Base-by-base conservation (phyloP, 2,797 vertebrate species). In the Melanotaenia pygmaea region DNA sequence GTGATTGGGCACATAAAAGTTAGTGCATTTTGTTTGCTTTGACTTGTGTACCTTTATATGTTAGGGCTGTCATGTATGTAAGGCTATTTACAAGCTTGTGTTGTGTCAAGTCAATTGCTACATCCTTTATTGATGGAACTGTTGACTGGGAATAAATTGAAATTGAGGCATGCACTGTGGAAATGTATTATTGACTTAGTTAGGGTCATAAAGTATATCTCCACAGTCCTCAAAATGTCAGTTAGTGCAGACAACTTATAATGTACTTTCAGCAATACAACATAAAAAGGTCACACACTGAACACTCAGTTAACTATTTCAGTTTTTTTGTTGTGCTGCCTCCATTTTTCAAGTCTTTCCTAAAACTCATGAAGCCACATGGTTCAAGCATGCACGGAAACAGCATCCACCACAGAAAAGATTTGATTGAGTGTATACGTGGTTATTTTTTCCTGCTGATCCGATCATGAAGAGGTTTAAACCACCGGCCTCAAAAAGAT, bases 41-140 rank as follows among this genome's bases (percentile, higher is more conserved):
- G 67, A 70, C 57, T 64, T 24, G 45, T 67, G 70, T 60, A 24
- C n/a, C 35, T 14, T 53, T 67, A 68, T 79, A 62, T 77, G 79
- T 87, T 67, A 68, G 66, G 70, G 65, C 67, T 83, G 73, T 78
- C 81, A 76, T 82, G 77, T 84, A 75, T 73, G 82, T 54, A 10
- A 59, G 58, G 64, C 64, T 77, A 83, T 84, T 84, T 85, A 80
- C 4, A 12, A 32, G 62, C 70, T 71, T 47, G 76, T 70, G 64
- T 72, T 47, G 78, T 72, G 64, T 64, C 72, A 65, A 65, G 75
- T 84, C 84, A 82, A 64, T 72, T 56, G 65, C 64, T 68, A 47
- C 73, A 79, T 82, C 62, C 67, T 34, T 62, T 89, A 87, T 89
- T 81, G 84, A 89, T 85, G 74, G 61, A 76, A 75, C 37, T 66